Evolutionary conservation across 1,140 invertebrate species (phyloP), one percentile per base, ranked within the genome.

Genomic region (Temnothorax nylanderi): DNA sequence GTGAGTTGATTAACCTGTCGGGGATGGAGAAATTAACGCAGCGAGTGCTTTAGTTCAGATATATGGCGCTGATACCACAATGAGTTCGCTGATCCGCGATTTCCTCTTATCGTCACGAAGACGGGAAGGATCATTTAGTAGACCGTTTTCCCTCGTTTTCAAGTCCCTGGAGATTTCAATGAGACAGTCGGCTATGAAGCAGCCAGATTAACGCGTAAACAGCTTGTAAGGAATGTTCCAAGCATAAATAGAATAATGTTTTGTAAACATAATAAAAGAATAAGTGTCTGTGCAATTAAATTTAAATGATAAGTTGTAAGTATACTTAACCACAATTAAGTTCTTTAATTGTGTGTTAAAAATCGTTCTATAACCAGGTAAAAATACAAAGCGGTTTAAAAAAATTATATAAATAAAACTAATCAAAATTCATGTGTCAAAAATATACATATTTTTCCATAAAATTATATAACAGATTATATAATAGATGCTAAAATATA

Each of bases 11-110:
- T 60, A 62, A 84, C 16, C 26, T n/a, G 0, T 49, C 13, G 16
- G 16, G 32, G 18, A 7, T 54, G 13, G n/a, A 51, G 47, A 85
- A 51, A 85, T 58, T 78, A 85, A 78, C 47, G 58, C 34, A 34
- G 18, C 37, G 47, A 65, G 41, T 60, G 54, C 34, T 76, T 85
- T 69, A 47, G 16, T 64, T 21, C 32, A 64, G 60, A 51, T 77
- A 26, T 85, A 77, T 34, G 16, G 49, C 11, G 34, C 34, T 47
- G 47, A 64, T 47, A 54, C 5, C n/a, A 76, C 16, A 34, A 13
- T 41, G 60, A 54, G 34, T 84, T 49, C 13, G n/a, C 54, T 60
- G 41, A 60, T 84, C 32, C 32, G 71, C 26, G 18, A 16, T 65
- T 47, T 18, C 34, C 7, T 75, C 13, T 49, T 75, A 64, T 65